Percentiles rank a stretch among this genome's conserved stretches.
These are phyloP conservation scores for Eristalis arbustorum DNA, from an alignment of 2,888 invertebrate species.

Conservation along the genomic window DNA sequence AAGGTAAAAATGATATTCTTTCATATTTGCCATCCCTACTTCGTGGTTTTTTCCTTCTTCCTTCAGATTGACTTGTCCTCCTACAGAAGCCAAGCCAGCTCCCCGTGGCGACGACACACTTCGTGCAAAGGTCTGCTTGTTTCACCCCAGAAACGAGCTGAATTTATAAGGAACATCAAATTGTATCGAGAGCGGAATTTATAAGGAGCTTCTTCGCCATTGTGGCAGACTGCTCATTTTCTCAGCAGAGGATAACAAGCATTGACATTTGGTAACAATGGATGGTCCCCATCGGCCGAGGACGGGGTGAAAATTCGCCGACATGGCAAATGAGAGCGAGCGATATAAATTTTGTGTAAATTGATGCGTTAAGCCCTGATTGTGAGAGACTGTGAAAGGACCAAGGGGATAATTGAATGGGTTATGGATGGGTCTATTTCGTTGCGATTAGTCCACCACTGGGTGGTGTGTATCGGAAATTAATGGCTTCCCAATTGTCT, in stretches of 20 bases:
- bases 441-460: slow-evolving; percentile 45
- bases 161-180: slow-evolving; percentile 61
- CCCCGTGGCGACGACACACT: slow-evolving; percentile 16
- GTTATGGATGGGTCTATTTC: slow-evolving; percentile 54
- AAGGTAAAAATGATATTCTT: slow-evolving; percentile 58
- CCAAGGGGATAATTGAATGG: slow-evolving; percentile 65
- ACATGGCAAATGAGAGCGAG: slow-evolving; percentile 65
- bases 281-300: background rate
- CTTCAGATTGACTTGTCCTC: slow-evolving; percentile 42
- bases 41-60: background rate
- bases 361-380: slow-evolving; percentile 55
- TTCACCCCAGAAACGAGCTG: slow-evolving; percentile 44
- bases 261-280: slow-evolving; percentile 62
- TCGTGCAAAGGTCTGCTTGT: slow-evolving; percentile 9
- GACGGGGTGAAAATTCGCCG: slow-evolving; percentile 30
- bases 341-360: slow-evolving; percentile 69
- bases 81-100: slow-evolving; percentile 33
- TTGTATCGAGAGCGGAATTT: slow-evolving; percentile 35
- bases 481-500: slow-evolving; percentile 56
- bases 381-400: slow-evolving; percentile 42
- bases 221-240: slow-evolving; percentile 4
- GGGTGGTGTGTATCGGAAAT: slow-evolving; percentile 39
- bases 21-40: slow-evolving; percentile 17
- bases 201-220: slow-evolving; percentile 27
- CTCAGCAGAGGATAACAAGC: slow-evolving; percentile 53